Conservation (phyloP, 2,888 invertebrate genomes). For the Dolichopus griseipennis region DNA sequence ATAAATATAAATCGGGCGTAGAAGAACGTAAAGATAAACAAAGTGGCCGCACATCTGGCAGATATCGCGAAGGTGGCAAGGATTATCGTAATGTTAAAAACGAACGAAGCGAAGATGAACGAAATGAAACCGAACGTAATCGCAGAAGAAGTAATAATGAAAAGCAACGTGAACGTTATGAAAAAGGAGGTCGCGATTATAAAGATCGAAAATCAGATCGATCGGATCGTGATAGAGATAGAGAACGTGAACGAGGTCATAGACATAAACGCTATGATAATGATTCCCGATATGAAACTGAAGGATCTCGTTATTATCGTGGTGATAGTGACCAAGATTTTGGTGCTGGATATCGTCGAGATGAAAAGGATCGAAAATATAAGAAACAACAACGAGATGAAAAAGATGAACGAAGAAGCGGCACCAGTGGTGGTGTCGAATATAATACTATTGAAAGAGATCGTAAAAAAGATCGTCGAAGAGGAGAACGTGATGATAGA, state of each 20-base stretch:
- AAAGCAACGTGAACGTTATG: conserved; percentile 19
- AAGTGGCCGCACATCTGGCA: conserved; percentile 30
- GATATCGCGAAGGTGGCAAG: conserved; percentile 38
- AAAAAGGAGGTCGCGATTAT: conserved; percentile 19
- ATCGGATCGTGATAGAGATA: conserved; percentile 36
- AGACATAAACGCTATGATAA: conserved; percentile 48
- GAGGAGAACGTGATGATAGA: conserved; percentile 27
- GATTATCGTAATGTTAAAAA: conserved; percentile 31
- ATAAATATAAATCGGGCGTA: conserved; percentile 36
- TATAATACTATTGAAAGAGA: conserved; percentile 20
- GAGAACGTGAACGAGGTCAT: conserved; percentile 21
- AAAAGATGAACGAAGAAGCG: conserved; percentile 24
- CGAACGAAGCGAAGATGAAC: conserved; percentile 27
- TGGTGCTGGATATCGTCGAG: conserved; percentile 28
- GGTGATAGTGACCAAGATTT: conserved; percentile 23
- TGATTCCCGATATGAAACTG: conserved; percentile 61
- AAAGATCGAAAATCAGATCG: conserved; percentile 23
- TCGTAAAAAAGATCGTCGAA: conserved; percentile 19
- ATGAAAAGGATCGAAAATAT: conserved; percentile 17
- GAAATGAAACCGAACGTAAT: conserved; percentile 19
- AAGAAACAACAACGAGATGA: conserved; percentile 20
- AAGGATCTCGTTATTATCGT: conserved; percentile 41
- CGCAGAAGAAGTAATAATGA: conserved; percentile 11
- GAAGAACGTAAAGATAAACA: conserved; percentile 24
- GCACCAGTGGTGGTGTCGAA: not conserved